phyloP scores from a whole-genome alignment of 2,113 vertebrate genomes.

The Cheilinus undulatus region DNA sequence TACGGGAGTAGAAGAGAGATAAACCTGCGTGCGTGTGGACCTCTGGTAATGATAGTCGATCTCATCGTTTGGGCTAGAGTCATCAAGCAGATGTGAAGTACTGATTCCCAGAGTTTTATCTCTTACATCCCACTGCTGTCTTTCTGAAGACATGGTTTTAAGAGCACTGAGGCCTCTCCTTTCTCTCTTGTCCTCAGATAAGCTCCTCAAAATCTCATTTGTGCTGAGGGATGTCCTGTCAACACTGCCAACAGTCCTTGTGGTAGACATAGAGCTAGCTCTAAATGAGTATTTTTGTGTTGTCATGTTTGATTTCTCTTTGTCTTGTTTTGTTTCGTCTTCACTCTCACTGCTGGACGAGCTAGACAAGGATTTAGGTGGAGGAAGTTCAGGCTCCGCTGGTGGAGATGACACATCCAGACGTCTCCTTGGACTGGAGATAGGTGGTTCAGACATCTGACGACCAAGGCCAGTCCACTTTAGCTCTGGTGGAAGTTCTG shows the following conservation, averaged over 20 bases:
- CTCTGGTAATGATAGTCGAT: neutral
- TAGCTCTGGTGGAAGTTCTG: conserved; percentile 28
- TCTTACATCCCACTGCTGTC: conserved; percentile 55
- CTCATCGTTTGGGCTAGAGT: neutral
- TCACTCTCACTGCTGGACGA: conserved; percentile 22
- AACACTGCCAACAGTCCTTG: conserved; percentile 16
- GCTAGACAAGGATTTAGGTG: neutral
- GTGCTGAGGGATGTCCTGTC: conserved; percentile 17
- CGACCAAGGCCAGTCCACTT: conserved; percentile 44
- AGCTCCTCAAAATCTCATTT: neutral
- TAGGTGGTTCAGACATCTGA: conserved; percentile 24
- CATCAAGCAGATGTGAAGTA: conserved; percentile 16
- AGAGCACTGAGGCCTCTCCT: conserved; percentile 68
- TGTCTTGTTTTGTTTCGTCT: conserved; percentile 8
- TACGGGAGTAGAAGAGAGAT: conserved; percentile 6
- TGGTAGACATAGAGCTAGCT: neutral
- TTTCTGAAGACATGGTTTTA: conserved; percentile 62
- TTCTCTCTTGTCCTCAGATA: neutral
- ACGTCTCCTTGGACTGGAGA: conserved; percentile 7
- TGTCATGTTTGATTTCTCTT: conserved; percentile 11
- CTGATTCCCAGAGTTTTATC: neutral
- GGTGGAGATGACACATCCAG: conserved; percentile 12
- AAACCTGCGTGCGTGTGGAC: neutral
- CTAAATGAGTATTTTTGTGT: conserved; percentile 29
- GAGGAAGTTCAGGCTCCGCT: neutral